These are phyloP conservation scores for Rotaria sp. DNA, from an alignment of 2,888 invertebrate species.

Conservation along the genomic window DNA sequence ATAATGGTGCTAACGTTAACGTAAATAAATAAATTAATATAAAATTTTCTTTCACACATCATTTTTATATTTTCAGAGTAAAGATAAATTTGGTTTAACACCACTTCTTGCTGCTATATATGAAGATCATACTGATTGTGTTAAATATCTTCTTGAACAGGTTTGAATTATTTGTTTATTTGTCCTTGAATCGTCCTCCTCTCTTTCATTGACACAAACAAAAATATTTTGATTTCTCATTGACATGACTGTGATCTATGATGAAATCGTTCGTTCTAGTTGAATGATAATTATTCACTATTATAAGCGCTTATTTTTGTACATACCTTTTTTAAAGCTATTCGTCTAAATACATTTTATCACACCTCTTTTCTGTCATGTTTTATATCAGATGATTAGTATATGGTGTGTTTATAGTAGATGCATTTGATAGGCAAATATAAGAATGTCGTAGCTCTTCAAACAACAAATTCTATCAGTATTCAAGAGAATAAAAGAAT, in stretches of 20 bases:
- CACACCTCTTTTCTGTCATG: too few relatives aligned
- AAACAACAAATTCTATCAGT: background rate
- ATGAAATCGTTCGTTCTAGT: too few relatives aligned
- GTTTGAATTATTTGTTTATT: constrained; percentile 59
- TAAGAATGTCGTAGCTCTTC: background rate
- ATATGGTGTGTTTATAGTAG: background rate
- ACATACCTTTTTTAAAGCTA: background rate
- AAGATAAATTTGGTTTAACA: constrained; percentile 88
- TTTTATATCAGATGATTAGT: background rate
- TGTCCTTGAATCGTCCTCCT: background rate
- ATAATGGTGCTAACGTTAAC: constrained; percentile 83
- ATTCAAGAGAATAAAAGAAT: background rate
- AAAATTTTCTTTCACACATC: too few relatives aligned
- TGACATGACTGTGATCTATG: too few relatives aligned
- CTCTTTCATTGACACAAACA: background rate
- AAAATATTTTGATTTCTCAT: too few relatives aligned
- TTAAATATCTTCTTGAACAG: constrained; percentile 74
- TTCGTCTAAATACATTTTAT: too few relatives aligned
- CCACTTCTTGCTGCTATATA: constrained; percentile 87
- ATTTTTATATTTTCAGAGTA: constrained; percentile 63
- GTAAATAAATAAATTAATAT: constrained; percentile 59
- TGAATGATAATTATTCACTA: too few relatives aligned
- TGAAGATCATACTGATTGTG: constrained; percentile 88
- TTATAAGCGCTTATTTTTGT: too few relatives aligned
- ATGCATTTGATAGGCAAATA: background rate